Percentiles rank a stretch among this genome's conserved stretches.
Conservation (phyloP, 2,797 vertebrate genomes). For the Hippoglossus hippoglossus region DNA sequence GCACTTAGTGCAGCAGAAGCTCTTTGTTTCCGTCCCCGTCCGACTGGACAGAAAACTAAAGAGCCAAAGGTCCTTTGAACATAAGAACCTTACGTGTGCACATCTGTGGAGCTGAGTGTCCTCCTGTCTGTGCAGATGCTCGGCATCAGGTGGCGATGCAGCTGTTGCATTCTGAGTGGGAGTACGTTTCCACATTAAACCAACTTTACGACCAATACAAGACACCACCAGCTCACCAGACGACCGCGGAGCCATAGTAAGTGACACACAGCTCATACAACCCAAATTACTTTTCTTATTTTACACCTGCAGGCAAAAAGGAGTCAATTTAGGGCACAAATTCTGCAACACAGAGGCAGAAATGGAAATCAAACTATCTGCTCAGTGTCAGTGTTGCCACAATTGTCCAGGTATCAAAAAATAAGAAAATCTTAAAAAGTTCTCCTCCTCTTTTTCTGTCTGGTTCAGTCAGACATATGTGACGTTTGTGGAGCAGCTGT, state of each 20-base stretch:
- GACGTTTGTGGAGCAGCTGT: constrained; percentile 80
- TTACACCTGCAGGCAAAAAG: too few species aligned
- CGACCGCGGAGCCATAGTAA: constrained; percentile 73
- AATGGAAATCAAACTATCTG: too few species aligned
- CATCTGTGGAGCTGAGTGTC: too few species aligned
- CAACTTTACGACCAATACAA: constrained; percentile 80
- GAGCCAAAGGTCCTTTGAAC: too few species aligned
- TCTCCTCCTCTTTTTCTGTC: background rate
- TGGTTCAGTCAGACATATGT: constrained; percentile 73
- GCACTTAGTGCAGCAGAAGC: background rate
- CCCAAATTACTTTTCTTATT: too few species aligned
- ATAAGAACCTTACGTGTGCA: too few species aligned
- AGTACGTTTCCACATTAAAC: constrained; percentile 81
- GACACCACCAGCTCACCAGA: constrained; percentile 54
- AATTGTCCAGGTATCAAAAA: too few species aligned
- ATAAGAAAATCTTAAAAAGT: too few species aligned
- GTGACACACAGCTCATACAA: background rate
- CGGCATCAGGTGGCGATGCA: constrained; percentile 81
- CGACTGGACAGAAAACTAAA: background rate
- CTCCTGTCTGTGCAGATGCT: constrained; percentile 69
- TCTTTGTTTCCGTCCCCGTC: background rate
- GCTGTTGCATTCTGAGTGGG: constrained; percentile 84
- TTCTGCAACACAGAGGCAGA: too few species aligned
- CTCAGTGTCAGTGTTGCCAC: too few species aligned
- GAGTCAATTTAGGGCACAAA: too few species aligned